Base-by-base conservation (phyloP, 2,113 vertebrate genomes). In the Paramisgurnus dabryanus region DNA sequence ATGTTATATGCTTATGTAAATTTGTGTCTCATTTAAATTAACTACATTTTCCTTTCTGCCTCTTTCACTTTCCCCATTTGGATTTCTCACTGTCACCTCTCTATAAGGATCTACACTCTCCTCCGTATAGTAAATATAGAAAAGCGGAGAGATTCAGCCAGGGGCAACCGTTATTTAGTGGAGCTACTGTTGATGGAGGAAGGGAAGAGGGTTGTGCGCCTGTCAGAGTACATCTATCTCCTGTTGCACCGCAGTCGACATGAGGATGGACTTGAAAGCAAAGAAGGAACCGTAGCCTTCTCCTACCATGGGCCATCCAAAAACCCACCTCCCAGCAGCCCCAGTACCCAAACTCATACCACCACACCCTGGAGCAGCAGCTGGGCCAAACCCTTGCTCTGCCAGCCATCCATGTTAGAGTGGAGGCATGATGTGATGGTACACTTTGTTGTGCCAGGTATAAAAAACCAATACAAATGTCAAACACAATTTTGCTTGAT, bases 401-500 rank as follows among this genome's bases (percentile, higher is more conserved):
- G 97, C 90, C 93, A 88, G 85, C 98, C 98, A 0, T 87, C 94
- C 87, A 94, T 90, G 87, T 94, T 99, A 80, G 94, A 91, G 87
- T 98, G 97, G 96, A 94, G 94, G 88, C 94, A 92, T 83, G 94
- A 96, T 0, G 95, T 98, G 83, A 98, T 92, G 93, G 95, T 99
- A 71, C 96, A 99, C 90, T 98, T 99, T 45, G 95, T 99, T 82
- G 97, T 99, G 50, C 98, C 98, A 22, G 98, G 98, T 99, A 84
- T 93, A 83, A 43, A 66, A 60, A 66, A 22, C 9, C 10, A 68
- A 58, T 18, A 65, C 5, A 8, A 60, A 60, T 12, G 1, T 34
- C 27, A 34, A 34, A 34, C 27, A 34, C 27, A 34, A 34, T 34
- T 34, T 34, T 53, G 8, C 53, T n/a, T 2, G 39, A 49, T 49